Conservation (phyloP, 2,888 invertebrate genomes). For the Epirrita christyi region DNA sequence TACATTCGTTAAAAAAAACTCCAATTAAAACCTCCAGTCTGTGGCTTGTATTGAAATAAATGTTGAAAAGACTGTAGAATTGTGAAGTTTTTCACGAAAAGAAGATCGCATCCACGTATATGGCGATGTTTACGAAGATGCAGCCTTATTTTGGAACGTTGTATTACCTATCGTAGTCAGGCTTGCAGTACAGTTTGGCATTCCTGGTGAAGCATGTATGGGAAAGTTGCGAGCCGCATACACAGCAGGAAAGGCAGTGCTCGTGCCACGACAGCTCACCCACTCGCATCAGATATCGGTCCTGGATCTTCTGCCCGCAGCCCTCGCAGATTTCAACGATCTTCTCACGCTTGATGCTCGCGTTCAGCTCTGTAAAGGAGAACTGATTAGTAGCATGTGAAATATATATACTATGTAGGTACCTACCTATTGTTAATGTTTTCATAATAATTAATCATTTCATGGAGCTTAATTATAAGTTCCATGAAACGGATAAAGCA, state of each 20-base stretch:
- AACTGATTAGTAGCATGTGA: constrained; percentile 66
- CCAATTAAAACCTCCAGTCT: no score
- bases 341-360: constrained; percentile 90
- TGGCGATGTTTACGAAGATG: neutral
- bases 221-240: constrained; percentile 94
- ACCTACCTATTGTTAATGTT: no score
- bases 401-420: constrained; percentile 13
- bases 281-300: constrained; percentile 97
- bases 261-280: constrained; percentile 98
- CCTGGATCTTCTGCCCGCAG: constrained; percentile 97
- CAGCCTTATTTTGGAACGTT: neutral
- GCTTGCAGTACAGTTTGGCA: constrained; percentile 97
- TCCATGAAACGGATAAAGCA: no score
- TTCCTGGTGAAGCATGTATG: constrained; percentile 98
- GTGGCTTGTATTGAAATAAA: no score
- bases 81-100: no score
- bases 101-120: no score
- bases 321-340: constrained; percentile 96
- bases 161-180: constrained; percentile 96
- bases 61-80: no score
- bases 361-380: constrained; percentile 68
- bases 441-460: no score
- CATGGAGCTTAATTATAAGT: no score
- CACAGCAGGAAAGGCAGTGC: constrained; percentile 97
- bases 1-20: no score